phyloP scores from a whole-genome alignment of 1,140 invertebrate species.

The Caenorhabditis latens region DNA sequence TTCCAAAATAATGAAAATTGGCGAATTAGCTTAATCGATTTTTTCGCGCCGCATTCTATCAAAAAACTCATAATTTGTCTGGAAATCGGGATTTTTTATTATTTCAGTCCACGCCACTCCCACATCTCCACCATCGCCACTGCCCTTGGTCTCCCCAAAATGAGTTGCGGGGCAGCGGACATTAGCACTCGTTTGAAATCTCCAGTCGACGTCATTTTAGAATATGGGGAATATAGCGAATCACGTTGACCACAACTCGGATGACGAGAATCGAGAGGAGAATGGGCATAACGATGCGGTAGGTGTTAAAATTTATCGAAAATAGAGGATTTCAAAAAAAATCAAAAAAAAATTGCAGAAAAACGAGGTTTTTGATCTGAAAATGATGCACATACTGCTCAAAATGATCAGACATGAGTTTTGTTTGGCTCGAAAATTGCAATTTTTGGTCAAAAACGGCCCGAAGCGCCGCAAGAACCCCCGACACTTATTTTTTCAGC shows the following conservation, averaged over 20 bases:
- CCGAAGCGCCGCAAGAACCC: too few species aligned
- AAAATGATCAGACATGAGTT: too few species aligned
- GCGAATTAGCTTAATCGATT: too few species aligned
- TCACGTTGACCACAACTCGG: not conserved
- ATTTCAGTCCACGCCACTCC: slow-evolving; percentile 87
- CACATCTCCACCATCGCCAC: slow-evolving; percentile 71
- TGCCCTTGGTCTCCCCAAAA: slow-evolving; percentile 88
- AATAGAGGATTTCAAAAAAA: not conserved
- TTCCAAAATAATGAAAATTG: too few species aligned
- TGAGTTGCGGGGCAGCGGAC: too few species aligned
- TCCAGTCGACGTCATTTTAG: too few species aligned
- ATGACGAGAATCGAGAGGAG: not conserved
- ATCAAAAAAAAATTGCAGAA: too few species aligned
- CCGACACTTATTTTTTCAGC: too few species aligned
- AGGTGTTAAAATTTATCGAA: not conserved
- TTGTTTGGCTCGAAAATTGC: not conserved
- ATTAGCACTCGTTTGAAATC: too few species aligned
- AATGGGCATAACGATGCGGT: not conserved
- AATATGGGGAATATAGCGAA: not conserved
- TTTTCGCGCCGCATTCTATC: too few species aligned
- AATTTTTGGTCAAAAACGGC: too few species aligned
- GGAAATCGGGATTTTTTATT: not conserved
- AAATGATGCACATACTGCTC: not conserved
- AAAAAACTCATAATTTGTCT: not conserved
- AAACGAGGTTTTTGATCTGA: not conserved